These are phyloP conservation scores for Melanotaenia pygmaea DNA, from an alignment of 2,797 vertebrate species.

Conservation along the genomic window DNA sequence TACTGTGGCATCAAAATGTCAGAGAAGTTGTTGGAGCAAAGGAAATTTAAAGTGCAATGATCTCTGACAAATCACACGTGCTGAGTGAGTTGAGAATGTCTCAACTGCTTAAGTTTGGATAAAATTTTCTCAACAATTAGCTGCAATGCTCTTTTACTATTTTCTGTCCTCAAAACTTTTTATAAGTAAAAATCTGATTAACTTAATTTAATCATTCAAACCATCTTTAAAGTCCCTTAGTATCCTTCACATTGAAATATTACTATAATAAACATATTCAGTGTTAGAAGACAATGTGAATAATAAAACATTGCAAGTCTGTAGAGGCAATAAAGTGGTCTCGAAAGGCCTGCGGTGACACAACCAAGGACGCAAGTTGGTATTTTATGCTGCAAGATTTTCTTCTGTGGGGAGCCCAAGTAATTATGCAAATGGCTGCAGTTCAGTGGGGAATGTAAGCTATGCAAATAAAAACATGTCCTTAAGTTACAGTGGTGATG, in stretches of 20 bases:
- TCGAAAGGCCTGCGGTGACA: conserved; percentile 55
- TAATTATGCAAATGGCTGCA: conserved; percentile 66
- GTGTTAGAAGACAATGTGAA: conserved; percentile 43
- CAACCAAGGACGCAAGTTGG: conserved; percentile 33
- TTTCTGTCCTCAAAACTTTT: not conserved
- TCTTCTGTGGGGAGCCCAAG: conserved; percentile 58
- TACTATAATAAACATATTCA: conserved; percentile 54
- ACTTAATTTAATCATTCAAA: conserved; percentile 41
- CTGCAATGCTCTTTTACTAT: too few relatives aligned
- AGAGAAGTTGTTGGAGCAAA: too few relatives aligned
- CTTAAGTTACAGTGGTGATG: conserved; percentile 52
- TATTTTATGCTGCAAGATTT: conserved; percentile 49
- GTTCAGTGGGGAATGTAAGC: conserved; percentile 42
- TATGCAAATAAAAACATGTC: conserved; percentile 64
- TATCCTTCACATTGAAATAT: conserved; percentile 51
- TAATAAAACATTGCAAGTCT: conserved; percentile 45
- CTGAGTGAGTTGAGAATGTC: too few relatives aligned
- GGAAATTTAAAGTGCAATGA: too few relatives aligned
- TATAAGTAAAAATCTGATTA: conserved; percentile 44
- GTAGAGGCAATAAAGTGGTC: conserved; percentile 58
- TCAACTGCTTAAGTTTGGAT: not conserved
- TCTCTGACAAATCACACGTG: too few relatives aligned
- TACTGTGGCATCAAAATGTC: too few relatives aligned
- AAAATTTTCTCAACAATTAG: not conserved
- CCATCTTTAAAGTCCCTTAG: conserved; percentile 41